Evolutionary conservation across 2,888 invertebrate species (phyloP), one percentile per base, ranked within the genome.

Genomic region (Saturnia pavonia): DNA sequence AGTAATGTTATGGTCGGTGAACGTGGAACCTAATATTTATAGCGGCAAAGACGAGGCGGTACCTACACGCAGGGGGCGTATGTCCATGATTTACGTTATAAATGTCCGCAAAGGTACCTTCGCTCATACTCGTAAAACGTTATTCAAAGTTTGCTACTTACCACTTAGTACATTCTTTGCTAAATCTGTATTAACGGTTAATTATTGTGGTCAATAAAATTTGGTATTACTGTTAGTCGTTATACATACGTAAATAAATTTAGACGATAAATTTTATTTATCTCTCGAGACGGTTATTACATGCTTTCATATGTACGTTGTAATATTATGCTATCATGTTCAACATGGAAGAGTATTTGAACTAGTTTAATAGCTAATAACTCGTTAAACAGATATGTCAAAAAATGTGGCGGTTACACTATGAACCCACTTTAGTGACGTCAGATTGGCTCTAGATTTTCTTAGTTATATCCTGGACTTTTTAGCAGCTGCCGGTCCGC

Each of bases 41-140:
- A 71, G 57, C 27, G 72, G 80, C 77, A 78, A 71, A 76, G 70
- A 73, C 76, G 77, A 77, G 82, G 82, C 80, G 82, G 77, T 73
- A 75, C 82, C 72, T 69, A 71, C 71, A 72, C 72, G 34, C 69
- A 63, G 70, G 72, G 72, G 77, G 78, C 80, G 82, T 76, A 72
- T 71, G 74, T 72, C 57, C 43, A 69, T 76, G 75, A 80, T 80
- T 82, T 79, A 82, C 76, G 72, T 69, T 70, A 68, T 74, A 74
- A 76, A 76, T 72, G 72, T 76, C 68, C 71, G 72, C 70, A 72
- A 69, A 70, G 73, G 75, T 74, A 75, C 73, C 71, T 69, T 71
- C 34, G 22, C 68, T 27, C 51, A 48, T 34, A 68, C 68, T 27
- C 51, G 40, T 34, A 68, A 63, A 70, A 27, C 65, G 14, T 51